Evolutionary conservation across 2,888 invertebrate genomes (phyloP), one percentile per base, ranked within the genome.

Genomic region (Apodemia mormo): DNA sequence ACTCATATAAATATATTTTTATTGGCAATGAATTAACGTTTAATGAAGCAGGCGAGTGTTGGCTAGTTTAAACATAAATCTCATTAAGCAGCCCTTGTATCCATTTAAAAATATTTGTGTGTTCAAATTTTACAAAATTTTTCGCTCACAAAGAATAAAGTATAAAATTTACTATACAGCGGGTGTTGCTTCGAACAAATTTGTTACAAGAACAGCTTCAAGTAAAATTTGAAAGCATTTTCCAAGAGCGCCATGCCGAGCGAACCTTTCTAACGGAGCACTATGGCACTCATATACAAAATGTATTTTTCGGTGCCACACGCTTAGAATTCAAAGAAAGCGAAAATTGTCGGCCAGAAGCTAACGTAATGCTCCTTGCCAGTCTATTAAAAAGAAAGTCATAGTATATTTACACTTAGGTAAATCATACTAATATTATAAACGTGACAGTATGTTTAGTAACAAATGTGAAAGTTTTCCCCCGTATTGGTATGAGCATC

Each of bases 181-280:
- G 58, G 58, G 58, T 58, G 58, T 58, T 58, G 30, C 58, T 58
- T 58, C 58, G 58, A 58, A 58, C 58, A 58, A 58, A 58, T 58
- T 58, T 58, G 58, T 58, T 58, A 58, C 58, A 58, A 58, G 58
- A 58, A 58, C 58, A 30, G 58, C 58, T 58, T 58, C 58, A 58
- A 58, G 30, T 58, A 58, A 58, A 58, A 58, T 58, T 58, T 58
- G 58, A 58, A 58, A 58, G 58, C 58, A 58, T 58, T 58, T 58
- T 58, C 58, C 58, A 58, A 58, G 58, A 58, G 58, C 58, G 58
- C 29, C 58, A 58, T 30, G 58, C 58, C 58, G 12, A 58, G 58
- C 29, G 58, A 58, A 58, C 58, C 58, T 58, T 58, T 58, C 58
- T 58, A 58, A 30, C 58, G 29, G 58, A 58, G 58, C 58, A 58